These are phyloP conservation scores for Myrmophylax atrothorax DNA, from an alignment of 2,113 vertebrate genomes.

Conservation along the genomic window DNA sequence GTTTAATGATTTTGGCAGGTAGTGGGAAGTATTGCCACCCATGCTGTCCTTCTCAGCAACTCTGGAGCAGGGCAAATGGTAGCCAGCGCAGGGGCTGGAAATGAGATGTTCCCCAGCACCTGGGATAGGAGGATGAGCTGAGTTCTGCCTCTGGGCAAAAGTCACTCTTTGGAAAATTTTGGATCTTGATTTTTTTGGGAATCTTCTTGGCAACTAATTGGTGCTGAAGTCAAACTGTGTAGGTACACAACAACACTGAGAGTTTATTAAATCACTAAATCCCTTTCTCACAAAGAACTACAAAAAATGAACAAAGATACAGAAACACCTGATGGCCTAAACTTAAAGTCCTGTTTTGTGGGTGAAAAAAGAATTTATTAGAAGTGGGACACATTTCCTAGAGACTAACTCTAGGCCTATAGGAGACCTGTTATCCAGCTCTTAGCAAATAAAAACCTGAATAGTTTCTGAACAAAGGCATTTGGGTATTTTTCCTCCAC, in stretches of 20 bases:
- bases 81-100: not conserved
- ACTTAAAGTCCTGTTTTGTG: not conserved
- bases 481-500: not conserved
- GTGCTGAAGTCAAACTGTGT: not conserved
- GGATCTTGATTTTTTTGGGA: not conserved
- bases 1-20: not conserved
- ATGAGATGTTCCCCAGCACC: not conserved
- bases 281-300: not conserved
- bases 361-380: not conserved
- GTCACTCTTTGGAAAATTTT: not conserved
- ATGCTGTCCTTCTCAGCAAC: not conserved
- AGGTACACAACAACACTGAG: not conserved
- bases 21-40: not conserved
- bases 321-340: not conserved
- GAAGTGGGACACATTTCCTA: not conserved
- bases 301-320: not conserved
- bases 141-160: not conserved
- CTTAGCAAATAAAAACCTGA: not conserved
- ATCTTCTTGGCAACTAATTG: not conserved
- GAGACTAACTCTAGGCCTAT: not conserved
- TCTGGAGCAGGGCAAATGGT: not conserved
- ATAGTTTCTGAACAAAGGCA: not conserved
- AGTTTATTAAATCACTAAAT: not conserved
- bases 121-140: accelerated
- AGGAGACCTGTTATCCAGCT: not conserved